phyloP scores from a whole-genome alignment of 2,113 vertebrate species.

The Coryphaenoides rupestris region DNA sequence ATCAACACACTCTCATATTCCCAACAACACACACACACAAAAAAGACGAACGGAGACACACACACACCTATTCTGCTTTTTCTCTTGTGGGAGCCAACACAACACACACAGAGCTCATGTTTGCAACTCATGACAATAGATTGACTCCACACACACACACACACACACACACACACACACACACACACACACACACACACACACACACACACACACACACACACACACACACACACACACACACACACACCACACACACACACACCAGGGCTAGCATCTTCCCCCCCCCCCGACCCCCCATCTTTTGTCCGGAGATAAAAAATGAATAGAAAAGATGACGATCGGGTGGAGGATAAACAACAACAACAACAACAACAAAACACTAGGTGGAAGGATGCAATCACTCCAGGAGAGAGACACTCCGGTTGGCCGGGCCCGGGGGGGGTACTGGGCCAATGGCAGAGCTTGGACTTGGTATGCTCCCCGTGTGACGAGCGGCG shows the following conservation, averaged over 20 bases:
- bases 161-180: constrained; percentile 8
- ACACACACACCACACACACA: neutral
- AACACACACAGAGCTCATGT: too few relatives aligned
- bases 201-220: too few relatives aligned
- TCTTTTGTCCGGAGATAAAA: neutral
- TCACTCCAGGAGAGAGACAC: constrained; percentile 36
- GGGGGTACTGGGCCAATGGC: constrained; percentile 49
- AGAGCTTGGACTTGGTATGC: constrained; percentile 19
- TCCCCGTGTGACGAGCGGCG: neutral
- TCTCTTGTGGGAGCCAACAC: too few relatives aligned
- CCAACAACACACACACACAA: constrained; percentile 16
- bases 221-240: too few relatives aligned
- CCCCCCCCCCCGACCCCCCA: neutral
- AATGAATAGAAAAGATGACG: neutral
- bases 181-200: constrained; percentile 16
- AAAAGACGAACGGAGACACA: constrained; percentile 11
- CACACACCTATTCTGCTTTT: neutral
- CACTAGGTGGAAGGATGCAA: constrained; percentile 9
- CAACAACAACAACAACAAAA: too few relatives aligned
- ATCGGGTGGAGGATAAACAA: neutral
- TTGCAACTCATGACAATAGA: too few relatives aligned
- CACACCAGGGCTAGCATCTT: constrained; percentile 10
- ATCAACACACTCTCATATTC: constrained; percentile 11
- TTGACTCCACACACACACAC: neutral
- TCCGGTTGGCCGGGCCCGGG: constrained; percentile 20